Conservation (phyloP, 2,888 invertebrate species). For the Matsumyia berberina region DNA sequence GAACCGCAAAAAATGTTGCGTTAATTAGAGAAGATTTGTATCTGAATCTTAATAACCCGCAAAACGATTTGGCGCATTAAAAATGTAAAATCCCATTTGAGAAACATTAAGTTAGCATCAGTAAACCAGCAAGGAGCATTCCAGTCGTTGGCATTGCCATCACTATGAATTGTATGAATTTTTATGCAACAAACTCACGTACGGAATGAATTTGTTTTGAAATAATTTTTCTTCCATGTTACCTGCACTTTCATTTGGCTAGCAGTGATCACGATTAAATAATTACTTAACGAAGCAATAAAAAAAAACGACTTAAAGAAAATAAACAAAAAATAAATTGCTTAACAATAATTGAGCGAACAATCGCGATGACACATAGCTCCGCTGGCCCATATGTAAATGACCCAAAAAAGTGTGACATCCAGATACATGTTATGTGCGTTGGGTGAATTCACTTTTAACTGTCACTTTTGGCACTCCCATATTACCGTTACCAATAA, state of each 20-base stretch:
- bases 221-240: slow-evolving; percentile 49
- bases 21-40: background rate
- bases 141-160: no score
- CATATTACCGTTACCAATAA: slow-evolving; percentile 30
- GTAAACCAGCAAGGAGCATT: no score
- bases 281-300: slow-evolving; percentile 26
- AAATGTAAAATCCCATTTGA: no score
- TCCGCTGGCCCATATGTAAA: slow-evolving; percentile 30
- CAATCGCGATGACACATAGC: slow-evolving; percentile 33
- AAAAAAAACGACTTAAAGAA: slow-evolving; percentile 6
- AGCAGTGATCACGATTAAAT: slow-evolving; percentile 34
- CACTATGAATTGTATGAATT: no score
- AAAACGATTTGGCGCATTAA: no score
- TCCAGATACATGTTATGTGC: background rate
- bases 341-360: slow-evolving; percentile 37
- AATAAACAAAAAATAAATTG: slow-evolving; percentile 13
- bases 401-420: slow-evolving; percentile 24
- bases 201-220: slow-evolving; percentile 29
- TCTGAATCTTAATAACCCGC: background rate
- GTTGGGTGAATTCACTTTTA: slow-evolving; percentile 20
- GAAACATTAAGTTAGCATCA: no score
- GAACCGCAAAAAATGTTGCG: background rate
- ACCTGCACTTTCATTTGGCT: slow-evolving; percentile 62
- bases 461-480: slow-evolving; percentile 39
- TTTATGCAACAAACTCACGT: slow-evolving; percentile 20